Evolutionary conservation across 2,113 vertebrate genomes (phyloP).

Genomic region (Etia nguti): DNA sequence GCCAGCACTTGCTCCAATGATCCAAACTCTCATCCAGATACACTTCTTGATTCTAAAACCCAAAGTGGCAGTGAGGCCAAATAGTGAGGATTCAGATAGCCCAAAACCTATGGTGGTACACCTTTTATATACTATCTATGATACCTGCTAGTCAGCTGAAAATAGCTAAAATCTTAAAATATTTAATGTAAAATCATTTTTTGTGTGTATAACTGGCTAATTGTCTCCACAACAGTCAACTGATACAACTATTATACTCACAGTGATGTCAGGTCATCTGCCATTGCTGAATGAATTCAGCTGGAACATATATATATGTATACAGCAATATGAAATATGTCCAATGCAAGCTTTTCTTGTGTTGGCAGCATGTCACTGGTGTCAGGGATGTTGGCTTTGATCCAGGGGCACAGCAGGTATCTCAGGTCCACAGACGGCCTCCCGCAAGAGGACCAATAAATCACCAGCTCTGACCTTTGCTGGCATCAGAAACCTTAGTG

Average conservation of each 20-base stretch:
- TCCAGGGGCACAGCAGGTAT: slow-evolving; percentile 32
- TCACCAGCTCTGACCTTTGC: slow-evolving; percentile 61
- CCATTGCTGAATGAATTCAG: not conserved
- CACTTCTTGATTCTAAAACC: not conserved
- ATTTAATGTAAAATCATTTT: not conserved
- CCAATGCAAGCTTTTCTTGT: not conserved
- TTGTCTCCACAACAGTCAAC: not conserved
- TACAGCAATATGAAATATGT: not conserved
- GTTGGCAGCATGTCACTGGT: slow-evolving; percentile 15
- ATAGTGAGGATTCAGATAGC: not conserved
- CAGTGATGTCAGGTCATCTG: not conserved
- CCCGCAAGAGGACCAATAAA: slow-evolving; percentile 49
- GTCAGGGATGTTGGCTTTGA: slow-evolving; percentile 30
- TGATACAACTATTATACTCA: not conserved
- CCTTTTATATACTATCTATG: not conserved
- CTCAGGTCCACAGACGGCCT: slow-evolving; percentile 33
- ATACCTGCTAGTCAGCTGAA: not conserved
- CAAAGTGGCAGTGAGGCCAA: too few relatives aligned
- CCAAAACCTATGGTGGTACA: not conserved
- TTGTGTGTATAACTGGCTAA: not conserved
- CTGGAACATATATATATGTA: not conserved
- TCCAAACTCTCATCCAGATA: not conserved
- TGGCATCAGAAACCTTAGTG: slow-evolving; percentile 46
- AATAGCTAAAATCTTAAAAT: not conserved
- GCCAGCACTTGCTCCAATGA: not conserved